phyloP scores from a whole-genome alignment of 2,113 vertebrate genomes.

The Cryptotis parvus region DNA sequence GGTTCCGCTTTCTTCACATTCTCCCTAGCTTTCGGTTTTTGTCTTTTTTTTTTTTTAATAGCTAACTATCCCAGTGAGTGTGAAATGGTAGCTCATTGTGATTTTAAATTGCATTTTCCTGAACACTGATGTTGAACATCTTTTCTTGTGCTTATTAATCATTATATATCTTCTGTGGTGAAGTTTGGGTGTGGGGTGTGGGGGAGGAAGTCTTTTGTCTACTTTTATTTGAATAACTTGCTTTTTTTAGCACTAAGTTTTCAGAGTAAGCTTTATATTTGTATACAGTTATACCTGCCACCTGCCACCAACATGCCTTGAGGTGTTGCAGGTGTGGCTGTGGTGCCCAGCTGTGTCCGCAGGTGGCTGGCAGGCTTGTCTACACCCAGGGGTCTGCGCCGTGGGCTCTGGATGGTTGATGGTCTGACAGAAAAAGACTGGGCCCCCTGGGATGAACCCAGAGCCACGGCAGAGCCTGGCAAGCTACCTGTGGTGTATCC shows the following conservation, averaged over 20 bases:
- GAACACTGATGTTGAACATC: neutral
- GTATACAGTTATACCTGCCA: too few relatives aligned
- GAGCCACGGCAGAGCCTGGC: too few relatives aligned
- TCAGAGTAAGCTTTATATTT: neutral
- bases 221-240: neutral
- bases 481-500: too few relatives aligned
- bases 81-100: neutral
- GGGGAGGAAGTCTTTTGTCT: neutral
- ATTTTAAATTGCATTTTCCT: neutral
- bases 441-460: too few relatives aligned
- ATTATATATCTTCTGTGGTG: neutral
- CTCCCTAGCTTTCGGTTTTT: neutral
- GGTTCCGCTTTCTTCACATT: neutral
- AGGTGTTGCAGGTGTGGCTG: too few relatives aligned
- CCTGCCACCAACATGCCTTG: too few relatives aligned
- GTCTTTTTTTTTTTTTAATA: neutral
- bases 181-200: neutral
- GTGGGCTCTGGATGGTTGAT: too few relatives aligned
- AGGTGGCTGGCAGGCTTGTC: too few relatives aligned
- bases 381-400: too few relatives aligned
- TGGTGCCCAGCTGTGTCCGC: too few relatives aligned
- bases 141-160: conserved; percentile 4
- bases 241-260: conserved; percentile 3
- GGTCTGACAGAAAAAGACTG: too few relatives aligned
- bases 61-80: neutral